Percentiles rank a stretch among this genome's conserved stretches.
Evolutionary conservation across 2,888 invertebrate genomes (phyloP).

Genomic region (Andricus quercusramuli): DNA sequence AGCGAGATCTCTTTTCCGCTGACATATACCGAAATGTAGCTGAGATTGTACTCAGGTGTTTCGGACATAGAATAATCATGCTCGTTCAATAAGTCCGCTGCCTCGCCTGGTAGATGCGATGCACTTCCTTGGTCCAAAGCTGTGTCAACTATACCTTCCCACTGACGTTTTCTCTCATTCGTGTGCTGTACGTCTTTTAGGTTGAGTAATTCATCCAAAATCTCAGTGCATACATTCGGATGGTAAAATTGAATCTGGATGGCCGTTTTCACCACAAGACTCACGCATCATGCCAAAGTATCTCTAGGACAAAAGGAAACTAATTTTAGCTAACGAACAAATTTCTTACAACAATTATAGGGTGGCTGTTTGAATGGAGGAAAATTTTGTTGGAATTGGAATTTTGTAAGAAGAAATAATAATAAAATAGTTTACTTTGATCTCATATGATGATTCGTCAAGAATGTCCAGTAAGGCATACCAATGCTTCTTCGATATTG

Average conservation of each 20-base stretch:
- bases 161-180: not conserved
- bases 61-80: not conserved
- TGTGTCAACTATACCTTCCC: not conserved
- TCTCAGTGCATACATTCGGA: not conserved
- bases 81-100: too few relatives aligned
- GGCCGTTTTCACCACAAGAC: not conserved
- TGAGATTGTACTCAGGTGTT: not conserved
- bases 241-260: not conserved
- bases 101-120: too few relatives aligned
- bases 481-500: too few relatives aligned
- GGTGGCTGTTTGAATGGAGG: too few relatives aligned
- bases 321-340: not conserved
- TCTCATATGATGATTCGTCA: too few relatives aligned
- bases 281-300: not conserved
- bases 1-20: not conserved
- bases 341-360: too few relatives aligned
- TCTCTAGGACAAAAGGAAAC: not conserved
- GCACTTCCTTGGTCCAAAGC: too few relatives aligned
- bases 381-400: too few relatives aligned
- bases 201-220: not conserved
- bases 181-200: not conserved
- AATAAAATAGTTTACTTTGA: too few relatives aligned
- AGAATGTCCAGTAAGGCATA: too few relatives aligned
- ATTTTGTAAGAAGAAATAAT: too few relatives aligned
- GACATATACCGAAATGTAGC: not conserved